phyloP scores from a whole-genome alignment of 2,888 invertebrate species.

The Pelosia muscerda region DNA sequence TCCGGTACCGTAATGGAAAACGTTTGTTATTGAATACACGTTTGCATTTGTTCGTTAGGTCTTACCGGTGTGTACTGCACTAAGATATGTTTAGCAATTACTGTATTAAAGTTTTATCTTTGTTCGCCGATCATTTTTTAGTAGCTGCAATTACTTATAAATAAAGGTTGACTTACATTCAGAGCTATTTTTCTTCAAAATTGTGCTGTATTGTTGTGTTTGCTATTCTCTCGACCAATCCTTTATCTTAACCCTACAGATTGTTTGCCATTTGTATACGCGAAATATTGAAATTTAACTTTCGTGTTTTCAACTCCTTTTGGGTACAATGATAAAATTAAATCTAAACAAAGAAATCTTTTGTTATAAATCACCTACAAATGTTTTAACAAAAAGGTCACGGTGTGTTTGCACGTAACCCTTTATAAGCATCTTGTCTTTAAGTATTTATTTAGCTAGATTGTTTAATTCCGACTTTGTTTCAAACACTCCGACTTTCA shows the following conservation, averaged over 20 bases:
- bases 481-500: not conserved
- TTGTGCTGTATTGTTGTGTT: conserved; percentile 11
- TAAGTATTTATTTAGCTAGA: not conserved
- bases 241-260: conserved; percentile 4
- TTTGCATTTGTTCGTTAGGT: conserved; percentile 46
- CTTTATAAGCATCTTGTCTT: not conserved
- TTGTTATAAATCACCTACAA: not conserved
- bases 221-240: not conserved
- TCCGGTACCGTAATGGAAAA: conserved; percentile 39
- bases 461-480: not conserved
- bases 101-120: conserved; percentile 37
- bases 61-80: conserved; percentile 30
- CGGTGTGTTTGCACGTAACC: not conserved
- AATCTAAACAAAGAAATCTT: conserved; percentile 29
- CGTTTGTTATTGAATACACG: conserved; percentile 54
- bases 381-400: not conserved
- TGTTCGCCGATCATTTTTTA: conserved; percentile 26
- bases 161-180: conserved; percentile 9
- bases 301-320: conserved; percentile 16
- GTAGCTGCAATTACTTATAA: conserved; percentile 17
- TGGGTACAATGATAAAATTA: conserved; percentile 21
- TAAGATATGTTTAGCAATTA: conserved; percentile 30
- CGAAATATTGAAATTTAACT: conserved; percentile 15
- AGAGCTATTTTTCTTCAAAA: conserved; percentile 3
- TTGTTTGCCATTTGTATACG: conserved; percentile 10